A percentile compares a stretch with the other conserved stretches of the same genome.
These are phyloP conservation scores for Zygogramma bicolorata DNA, from an alignment of 2,888 invertebrate genomes.

Conservation along the genomic window DNA sequence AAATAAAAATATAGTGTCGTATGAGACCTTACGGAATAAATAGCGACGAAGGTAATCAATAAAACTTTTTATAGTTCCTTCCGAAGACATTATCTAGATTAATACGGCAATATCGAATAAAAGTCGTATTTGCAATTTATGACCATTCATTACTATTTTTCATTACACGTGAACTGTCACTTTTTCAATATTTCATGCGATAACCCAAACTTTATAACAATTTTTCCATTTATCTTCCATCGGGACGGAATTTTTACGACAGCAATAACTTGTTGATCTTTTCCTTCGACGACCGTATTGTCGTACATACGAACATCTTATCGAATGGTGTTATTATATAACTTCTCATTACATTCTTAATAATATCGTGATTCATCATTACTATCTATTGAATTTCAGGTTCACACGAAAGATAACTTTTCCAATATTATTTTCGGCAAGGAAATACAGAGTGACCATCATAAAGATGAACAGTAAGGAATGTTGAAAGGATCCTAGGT, in stretches of 20 bases:
- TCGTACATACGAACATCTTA: neutral
- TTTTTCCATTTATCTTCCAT: conserved; percentile 28
- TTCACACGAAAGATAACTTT: too few relatives aligned
- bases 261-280: conserved; percentile 26
- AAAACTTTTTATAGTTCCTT: neutral
- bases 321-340: neutral
- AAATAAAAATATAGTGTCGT: neutral
- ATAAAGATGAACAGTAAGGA: too few relatives aligned
- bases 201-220: conserved; percentile 21
- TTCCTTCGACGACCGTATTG: neutral
- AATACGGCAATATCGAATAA: conserved; percentile 37
- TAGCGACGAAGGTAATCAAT: neutral
- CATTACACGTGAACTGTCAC: conserved; percentile 5
- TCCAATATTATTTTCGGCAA: too few relatives aligned
- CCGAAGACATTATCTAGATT: conserved; percentile 27
- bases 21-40: neutral
- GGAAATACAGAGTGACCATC: too few relatives aligned
- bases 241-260: conserved; percentile 17
- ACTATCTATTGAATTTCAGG: too few relatives aligned
- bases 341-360: too few relatives aligned
- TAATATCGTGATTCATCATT: too few relatives aligned
- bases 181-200: conserved; percentile 19
- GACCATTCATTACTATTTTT: conserved; percentile 32
- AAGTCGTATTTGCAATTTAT: conserved; percentile 36
- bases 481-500: too few relatives aligned